These are phyloP conservation scores for Allobates femoralis DNA, from an alignment of 2,797 vertebrate genomes.

Conservation along the genomic window DNA sequence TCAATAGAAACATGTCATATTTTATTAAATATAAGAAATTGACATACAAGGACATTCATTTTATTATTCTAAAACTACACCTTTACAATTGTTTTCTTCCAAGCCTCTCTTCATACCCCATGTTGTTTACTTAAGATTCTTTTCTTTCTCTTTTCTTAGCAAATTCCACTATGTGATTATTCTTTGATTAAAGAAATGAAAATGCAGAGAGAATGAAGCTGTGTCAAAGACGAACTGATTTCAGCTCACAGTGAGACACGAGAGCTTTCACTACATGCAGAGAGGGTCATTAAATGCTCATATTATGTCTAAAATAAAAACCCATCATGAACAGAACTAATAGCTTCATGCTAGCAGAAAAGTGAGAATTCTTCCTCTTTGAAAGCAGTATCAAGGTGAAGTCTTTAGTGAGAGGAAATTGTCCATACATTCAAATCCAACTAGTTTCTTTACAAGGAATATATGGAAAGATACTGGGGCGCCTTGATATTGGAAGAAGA, in stretches of 20 bases:
- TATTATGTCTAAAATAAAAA: conserved; percentile 46
- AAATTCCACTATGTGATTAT: conserved; percentile 35
- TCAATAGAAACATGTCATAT: not conserved
- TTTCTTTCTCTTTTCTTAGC: conserved; percentile 23
- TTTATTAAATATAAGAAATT: conserved; percentile 5
- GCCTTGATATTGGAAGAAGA: not conserved
- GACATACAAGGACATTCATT: not conserved
- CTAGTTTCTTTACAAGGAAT: not conserved
- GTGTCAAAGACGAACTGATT: conserved; percentile 43
- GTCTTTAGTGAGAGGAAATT: conserved; percentile 7
- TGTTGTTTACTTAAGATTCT: conserved; percentile 34
- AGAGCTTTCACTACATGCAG: conserved; percentile 18
- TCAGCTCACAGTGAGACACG: conserved; percentile 31
- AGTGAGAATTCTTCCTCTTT: not conserved
- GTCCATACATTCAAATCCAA: conserved; percentile 11
- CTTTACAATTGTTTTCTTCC: conserved; percentile 6
- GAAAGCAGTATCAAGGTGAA: conserved; percentile 35
- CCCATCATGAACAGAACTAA: conserved; percentile 38
- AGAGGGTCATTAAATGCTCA: conserved; percentile 40
- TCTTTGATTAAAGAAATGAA: conserved; percentile 36
- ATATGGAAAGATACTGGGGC: not conserved
- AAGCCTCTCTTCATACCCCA: conserved; percentile 7
- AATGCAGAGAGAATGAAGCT: conserved; percentile 31
- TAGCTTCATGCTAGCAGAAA: conserved; percentile 40
- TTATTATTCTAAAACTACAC: not conserved